Evolutionary conservation across 2,888 invertebrate species (phyloP), one percentile per base, ranked within the genome.

Genomic region (Acrobasis consociella): DNA sequence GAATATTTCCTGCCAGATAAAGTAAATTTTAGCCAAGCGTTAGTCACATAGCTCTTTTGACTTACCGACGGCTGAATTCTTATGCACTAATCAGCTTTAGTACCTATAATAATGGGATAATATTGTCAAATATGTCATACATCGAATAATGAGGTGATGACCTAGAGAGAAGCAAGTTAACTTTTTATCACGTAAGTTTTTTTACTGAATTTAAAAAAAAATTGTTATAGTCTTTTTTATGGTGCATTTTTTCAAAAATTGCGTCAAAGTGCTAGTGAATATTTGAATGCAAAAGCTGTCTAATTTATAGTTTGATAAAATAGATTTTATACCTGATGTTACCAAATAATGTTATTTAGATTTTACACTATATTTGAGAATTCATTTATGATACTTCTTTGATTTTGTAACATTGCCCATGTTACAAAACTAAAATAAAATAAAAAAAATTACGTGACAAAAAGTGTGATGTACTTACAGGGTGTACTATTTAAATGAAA

Each of bases 21-120:
- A 31, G 8, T 15, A 13, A 38, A 49, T 49, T 53, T 51, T 10
- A 60, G 59, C 55, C 49, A 65, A 64, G 66, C 65, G 53, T 66
- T 65, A 66, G 64, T 65, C 39, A 38, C 38, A 49, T 51, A 66
- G 64, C 22, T 31, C 31, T 55, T 49, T 53, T 58, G 62, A 85
- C 86, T 80, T 81, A 83, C 82, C 80, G 72, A 71, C 68, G 70
- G 60, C 67, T 69, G 68, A 69, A 71, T 75, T 70, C 64, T 68
- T 72, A 68, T 67, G 80, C 81, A 77, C 74, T 90, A 90, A 64
- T 89, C 87, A 72, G 75, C 83, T 88, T 90, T 90, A 31, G 31
- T 31, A 87, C 89, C 90, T 90, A 90, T 78, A 89, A 89, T 78
- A 64, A 67, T 59, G 62, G 46, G 22, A 55, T 62, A 49, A 55